These are phyloP conservation scores for Kuschelorhynchus macadamiae DNA, from an alignment of 2,888 invertebrate genomes.

Conservation along the genomic window DNA sequence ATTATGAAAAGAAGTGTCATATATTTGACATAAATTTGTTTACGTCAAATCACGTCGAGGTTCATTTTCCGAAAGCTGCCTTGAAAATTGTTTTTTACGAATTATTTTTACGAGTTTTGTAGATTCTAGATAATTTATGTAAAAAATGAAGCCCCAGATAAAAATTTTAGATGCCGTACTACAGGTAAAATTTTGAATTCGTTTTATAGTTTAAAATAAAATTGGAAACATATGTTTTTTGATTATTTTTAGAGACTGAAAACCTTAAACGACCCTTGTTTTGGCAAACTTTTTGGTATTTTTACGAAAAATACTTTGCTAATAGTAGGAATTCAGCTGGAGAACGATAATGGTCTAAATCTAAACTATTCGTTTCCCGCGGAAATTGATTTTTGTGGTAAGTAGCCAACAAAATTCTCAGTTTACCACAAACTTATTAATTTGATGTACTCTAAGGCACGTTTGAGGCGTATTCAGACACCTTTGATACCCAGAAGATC, in stretches of 20 bases:
- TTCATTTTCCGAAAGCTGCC: too few relatives aligned
- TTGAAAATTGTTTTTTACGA: too few relatives aligned
- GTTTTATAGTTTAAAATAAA: too few relatives aligned
- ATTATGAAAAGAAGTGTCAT: too few relatives aligned
- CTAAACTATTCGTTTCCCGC: slow-evolving; percentile 80
- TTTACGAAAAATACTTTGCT: slow-evolving; percentile 80
- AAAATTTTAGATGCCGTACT: slow-evolving; percentile 80
- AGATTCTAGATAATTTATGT: too few relatives aligned
- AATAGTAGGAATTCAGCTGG: slow-evolving; percentile 79
- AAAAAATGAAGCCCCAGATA: slow-evolving; percentile 81
- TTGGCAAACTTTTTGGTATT: slow-evolving; percentile 82
- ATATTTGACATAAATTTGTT: too few relatives aligned
- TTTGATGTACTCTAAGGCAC: slow-evolving; percentile 51
- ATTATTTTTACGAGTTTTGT: too few relatives aligned
- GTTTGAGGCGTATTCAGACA: slow-evolving; percentile 55
- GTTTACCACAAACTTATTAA: background rate
- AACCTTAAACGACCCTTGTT: slow-evolving; percentile 74
- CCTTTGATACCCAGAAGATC: slow-evolving; percentile 72
- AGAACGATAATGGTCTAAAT: slow-evolving; percentile 72
- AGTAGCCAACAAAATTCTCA: slow-evolving; percentile 6
- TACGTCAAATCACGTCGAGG: too few relatives aligned
- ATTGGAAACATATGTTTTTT: too few relatives aligned
- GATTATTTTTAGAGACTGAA: slow-evolving; percentile 75
- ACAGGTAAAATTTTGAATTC: slow-evolving; percentile 77
- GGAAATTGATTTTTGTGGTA: slow-evolving; percentile 83